These are phyloP conservation scores for Brachionus manjavacas DNA, from an alignment of 1,140 invertebrate species.

Conservation along the genomic window DNA sequence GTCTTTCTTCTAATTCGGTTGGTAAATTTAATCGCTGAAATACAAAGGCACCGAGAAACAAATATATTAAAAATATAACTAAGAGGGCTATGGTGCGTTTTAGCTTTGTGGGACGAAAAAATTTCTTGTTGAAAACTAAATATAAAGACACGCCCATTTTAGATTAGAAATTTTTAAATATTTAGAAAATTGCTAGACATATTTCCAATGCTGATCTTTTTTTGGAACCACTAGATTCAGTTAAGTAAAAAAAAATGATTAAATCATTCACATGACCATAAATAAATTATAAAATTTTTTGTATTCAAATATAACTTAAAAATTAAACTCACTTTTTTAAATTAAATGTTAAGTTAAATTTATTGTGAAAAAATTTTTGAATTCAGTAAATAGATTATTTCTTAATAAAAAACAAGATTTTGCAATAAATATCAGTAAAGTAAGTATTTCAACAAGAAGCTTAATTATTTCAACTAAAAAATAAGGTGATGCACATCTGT, in stretches of 20 bases:
- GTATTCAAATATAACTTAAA: neutral
- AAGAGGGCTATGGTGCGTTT: neutral
- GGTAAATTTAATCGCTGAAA: neutral
- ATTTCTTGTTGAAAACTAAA: conserved; percentile 21
- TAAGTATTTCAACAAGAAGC: neutral
- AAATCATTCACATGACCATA: neutral
- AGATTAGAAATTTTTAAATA: neutral
- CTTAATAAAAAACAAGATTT: neutral
- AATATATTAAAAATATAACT: neutral
- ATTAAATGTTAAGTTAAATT: neutral
- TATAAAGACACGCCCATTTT: conserved; percentile 24
- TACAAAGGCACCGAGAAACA: neutral
- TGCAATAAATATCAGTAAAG: neutral
- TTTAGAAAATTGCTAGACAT: neutral
- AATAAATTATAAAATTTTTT: neutral
- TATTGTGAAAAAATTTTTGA: conserved; percentile 14
- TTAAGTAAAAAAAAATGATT: neutral
- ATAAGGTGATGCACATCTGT: neutral
- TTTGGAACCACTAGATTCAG: neutral
- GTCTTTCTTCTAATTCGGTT: neutral
- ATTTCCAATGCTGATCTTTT: neutral
- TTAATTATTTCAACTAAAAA: neutral
- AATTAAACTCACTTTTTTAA: neutral
- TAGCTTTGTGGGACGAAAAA: neutral
- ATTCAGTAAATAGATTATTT: neutral